phyloP scores from a whole-genome alignment of 2,888 invertebrate species.

The Nemotelus pantherinus region DNA sequence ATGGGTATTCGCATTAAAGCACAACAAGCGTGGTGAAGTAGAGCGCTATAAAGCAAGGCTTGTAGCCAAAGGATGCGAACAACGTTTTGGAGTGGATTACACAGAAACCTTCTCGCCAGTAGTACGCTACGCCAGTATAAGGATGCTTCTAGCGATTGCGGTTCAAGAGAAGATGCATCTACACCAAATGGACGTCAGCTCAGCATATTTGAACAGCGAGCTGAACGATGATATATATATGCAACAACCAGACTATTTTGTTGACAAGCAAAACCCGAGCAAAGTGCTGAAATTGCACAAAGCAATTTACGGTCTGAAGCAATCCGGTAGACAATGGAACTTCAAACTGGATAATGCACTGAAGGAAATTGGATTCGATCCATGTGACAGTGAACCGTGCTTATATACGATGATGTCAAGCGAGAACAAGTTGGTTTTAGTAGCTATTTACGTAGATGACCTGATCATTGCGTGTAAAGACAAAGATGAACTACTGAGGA shows the following conservation, averaged over 20 bases:
- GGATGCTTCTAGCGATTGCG: constrained; percentile 47
- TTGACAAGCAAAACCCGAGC: constrained; percentile 32
- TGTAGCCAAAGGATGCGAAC: no score
- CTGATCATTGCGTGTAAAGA: background rate
- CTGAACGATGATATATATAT: constrained; percentile 52
- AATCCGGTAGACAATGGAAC: constrained; percentile 51
- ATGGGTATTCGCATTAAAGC: background rate
- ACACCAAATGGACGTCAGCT: constrained; percentile 52
- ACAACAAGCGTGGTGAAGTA: no score
- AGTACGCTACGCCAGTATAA: constrained; percentile 36
- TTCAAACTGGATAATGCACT: constrained; percentile 42
- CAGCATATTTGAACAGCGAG: constrained; percentile 53
- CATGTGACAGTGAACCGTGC: background rate
- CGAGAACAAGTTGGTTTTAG: background rate
- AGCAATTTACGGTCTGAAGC: no score
- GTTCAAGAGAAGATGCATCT: constrained; percentile 48
- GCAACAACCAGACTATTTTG: constrained; percentile 48
- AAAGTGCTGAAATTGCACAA: constrained; percentile 50
- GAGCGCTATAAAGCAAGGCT: no score
- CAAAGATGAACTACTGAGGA: no score
- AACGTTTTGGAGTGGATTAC: no score
- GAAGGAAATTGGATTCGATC: background rate
- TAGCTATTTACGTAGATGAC: constrained; percentile 8
- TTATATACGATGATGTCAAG: background rate
- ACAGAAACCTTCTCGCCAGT: no score